Percentiles rank a stretch among this genome's conserved stretches.
Conservation (phyloP, 2,888 invertebrate species). For the Eledone cirrhosa region DNA sequence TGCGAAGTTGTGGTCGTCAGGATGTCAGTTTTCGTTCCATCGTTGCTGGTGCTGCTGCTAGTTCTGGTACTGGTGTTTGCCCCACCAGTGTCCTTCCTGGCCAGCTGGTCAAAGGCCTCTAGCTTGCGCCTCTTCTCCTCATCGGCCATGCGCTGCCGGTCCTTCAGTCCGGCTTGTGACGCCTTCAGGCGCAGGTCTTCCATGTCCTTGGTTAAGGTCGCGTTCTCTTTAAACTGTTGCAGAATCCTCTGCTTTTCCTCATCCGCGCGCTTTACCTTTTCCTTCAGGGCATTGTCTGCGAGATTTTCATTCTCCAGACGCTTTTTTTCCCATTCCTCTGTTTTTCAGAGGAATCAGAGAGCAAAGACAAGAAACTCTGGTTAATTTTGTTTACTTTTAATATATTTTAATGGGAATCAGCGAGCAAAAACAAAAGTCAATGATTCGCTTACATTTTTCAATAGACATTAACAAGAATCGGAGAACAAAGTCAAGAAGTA, state of each 20-base stretch:
- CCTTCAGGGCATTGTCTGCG: constrained; percentile 44
- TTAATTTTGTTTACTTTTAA: no score
- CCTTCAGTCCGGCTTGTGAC: constrained; percentile 36
- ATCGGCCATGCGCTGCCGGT: constrained; percentile 56
- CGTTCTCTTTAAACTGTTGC: constrained; percentile 63
- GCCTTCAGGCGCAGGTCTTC: constrained; percentile 32
- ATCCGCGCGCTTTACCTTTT: constrained; percentile 59
- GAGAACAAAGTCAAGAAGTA: no score
- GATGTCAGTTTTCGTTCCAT: no score
- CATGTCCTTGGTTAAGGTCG: constrained; percentile 37
- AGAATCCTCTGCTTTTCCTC: constrained; percentile 63
- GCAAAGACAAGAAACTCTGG: background rate
- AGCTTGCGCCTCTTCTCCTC: constrained; percentile 62
- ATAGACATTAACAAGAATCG: no score
- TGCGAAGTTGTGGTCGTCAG: no score
- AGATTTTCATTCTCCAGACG: constrained; percentile 45
- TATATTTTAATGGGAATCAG: no score
- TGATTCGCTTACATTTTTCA: no score
- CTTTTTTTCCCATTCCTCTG: constrained; percentile 55
- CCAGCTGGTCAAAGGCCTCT: constrained; percentile 50
- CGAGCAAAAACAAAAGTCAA: no score
- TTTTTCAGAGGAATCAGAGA: constrained; percentile 1
- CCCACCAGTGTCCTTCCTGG: constrained; percentile 35
- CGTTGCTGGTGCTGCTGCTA: no score
- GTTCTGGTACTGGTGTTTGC: constrained; percentile 34